Conservation (phyloP, 2,888 invertebrate genomes). For the Linnaemya tessellans region DNA sequence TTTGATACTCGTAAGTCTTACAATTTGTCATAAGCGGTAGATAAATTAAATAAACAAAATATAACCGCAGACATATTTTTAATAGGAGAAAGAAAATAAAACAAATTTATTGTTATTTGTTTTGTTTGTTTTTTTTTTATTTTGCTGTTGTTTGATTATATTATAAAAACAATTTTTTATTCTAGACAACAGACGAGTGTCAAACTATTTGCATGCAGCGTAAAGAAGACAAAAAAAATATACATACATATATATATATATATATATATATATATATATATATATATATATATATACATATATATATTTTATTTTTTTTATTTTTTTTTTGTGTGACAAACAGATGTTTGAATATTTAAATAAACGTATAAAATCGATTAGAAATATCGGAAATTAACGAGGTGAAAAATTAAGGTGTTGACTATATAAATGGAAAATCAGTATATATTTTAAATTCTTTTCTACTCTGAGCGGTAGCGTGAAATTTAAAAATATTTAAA, state of each 20-base stretch:
- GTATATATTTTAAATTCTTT: background rate
- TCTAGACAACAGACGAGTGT: slow-evolving; percentile 28
- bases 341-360: slow-evolving; percentile 2
- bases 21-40: slow-evolving; percentile 59
- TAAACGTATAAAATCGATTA: background rate
- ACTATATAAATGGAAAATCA: background rate
- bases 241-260: too few relatives aligned
- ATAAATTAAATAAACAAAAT: slow-evolving; percentile 48
- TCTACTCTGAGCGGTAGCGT: too few relatives aligned
- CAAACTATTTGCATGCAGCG: slow-evolving; percentile 45
- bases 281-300: too few relatives aligned
- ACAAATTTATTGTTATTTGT: slow-evolving; percentile 26
- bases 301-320: too few relatives aligned
- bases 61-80: slow-evolving; percentile 26
- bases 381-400: background rate
- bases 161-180: slow-evolving; percentile 16
- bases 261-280: too few relatives aligned
- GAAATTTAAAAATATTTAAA: too few relatives aligned
- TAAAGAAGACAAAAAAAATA: slow-evolving; percentile 8
- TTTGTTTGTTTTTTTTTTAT: slow-evolving; percentile 14
- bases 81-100: slow-evolving; percentile 27
- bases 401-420: background rate
- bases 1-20: slow-evolving; percentile 50
- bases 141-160: slow-evolving; percentile 5
- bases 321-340: background rate